Conservation (phyloP, 1,140 invertebrate species). For the Eupeodes corollae region DNA sequence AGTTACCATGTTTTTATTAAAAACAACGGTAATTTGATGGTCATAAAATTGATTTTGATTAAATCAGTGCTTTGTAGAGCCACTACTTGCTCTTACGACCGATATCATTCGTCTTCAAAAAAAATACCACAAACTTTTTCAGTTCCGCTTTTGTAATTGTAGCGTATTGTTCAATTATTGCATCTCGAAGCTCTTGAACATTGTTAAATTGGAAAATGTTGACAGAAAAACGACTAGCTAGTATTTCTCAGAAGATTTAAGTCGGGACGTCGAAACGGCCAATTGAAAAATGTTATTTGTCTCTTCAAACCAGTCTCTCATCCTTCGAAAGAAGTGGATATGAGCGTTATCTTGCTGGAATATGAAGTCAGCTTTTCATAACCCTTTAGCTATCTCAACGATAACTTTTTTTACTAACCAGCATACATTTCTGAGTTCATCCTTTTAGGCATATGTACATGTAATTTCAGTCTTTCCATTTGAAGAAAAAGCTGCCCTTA, state of each 20-base stretch:
- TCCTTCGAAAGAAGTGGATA: not conserved
- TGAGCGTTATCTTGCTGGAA: slow-evolving; percentile 4
- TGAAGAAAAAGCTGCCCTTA: not conserved
- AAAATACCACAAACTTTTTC: no score
- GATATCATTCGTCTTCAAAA: no score
- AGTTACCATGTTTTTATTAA: no score
- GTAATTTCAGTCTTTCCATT: no score
- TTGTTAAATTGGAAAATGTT: not conserved
- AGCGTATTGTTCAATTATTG: not conserved
- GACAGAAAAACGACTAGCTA: not conserved
- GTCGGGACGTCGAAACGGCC: slow-evolving; percentile 3
- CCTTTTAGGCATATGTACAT: not conserved
- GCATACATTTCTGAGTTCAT: not conserved
- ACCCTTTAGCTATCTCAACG: not conserved
- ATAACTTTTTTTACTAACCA: not conserved
- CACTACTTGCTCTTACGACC: no score
- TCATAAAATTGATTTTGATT: no score
- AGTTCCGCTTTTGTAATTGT: no score
- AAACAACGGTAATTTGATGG: no score
- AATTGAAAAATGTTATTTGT: not conserved
- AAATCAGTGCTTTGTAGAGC: no score
- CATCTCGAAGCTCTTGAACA: not conserved
- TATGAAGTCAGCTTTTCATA: not conserved
- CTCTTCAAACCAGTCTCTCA: no score
- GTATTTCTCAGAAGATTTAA: slow-evolving; percentile 5